These are phyloP conservation scores for Acheta domesticus DNA, from an alignment of 2,888 invertebrate species.

Conservation along the genomic window DNA sequence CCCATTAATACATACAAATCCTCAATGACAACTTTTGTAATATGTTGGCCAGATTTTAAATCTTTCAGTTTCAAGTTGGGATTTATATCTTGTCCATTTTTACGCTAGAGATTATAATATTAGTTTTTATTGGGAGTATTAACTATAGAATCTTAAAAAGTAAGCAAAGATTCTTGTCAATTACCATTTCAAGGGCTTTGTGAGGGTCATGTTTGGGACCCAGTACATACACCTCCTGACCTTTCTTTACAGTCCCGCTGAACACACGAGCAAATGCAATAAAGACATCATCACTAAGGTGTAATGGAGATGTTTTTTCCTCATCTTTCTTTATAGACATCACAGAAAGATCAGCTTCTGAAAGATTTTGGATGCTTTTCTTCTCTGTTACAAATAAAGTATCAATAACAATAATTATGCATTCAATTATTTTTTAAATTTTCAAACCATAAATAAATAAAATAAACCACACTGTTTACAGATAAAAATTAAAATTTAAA, in stretches of 20 bases:
- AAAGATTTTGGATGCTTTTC: not conserved
- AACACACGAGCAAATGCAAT: constrained; percentile 92
- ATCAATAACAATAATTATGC: not conserved
- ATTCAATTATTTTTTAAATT: not conserved
- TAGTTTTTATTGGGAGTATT: not conserved
- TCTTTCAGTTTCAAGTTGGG: constrained; percentile 55
- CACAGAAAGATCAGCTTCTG: not conserved
- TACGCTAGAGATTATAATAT: constrained; percentile 36
- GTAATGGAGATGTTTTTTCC: constrained; percentile 38
- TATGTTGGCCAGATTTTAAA: constrained; percentile 60
- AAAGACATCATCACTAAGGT: constrained; percentile 59
- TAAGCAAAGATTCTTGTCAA: not conserved
- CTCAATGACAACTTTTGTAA: constrained; percentile 62
- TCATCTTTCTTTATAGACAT: constrained; percentile 19
- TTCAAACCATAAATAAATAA: not conserved
- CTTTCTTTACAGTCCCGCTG: constrained; percentile 76
- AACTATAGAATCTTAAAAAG: not conserved
- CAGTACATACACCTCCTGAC: constrained; percentile 76
- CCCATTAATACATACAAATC: constrained; percentile 91
- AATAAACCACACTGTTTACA: not conserved
- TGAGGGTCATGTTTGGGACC: constrained; percentile 85
- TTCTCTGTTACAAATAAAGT: not conserved
- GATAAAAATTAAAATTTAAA: not conserved
- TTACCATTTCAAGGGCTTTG: constrained; percentile 38
- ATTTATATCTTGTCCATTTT: constrained; percentile 41